A percentile compares a stretch with the other conserved stretches of the same genome.
Evolutionary conservation across 1,140 invertebrate species (phyloP).

Genomic region (Neodiprion virginianus): DNA sequence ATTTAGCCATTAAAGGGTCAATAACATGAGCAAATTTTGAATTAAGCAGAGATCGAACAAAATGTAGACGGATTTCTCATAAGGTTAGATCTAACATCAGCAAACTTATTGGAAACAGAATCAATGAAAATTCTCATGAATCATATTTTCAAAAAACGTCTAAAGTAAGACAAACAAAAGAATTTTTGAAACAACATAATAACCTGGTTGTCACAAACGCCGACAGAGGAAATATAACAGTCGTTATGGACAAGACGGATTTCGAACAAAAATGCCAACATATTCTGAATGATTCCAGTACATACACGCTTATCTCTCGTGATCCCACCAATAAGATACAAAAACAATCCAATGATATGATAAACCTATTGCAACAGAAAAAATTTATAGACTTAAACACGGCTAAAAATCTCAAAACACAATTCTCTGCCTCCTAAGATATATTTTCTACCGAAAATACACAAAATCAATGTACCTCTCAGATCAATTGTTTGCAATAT

Average conservation of each 20-base stretch:
- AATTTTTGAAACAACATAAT: not conserved
- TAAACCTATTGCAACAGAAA: not conserved
- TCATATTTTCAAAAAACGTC: no score
- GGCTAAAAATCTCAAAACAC: not conserved
- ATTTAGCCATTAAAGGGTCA: no score
- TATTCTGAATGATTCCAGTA: not conserved
- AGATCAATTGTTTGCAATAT: not conserved
- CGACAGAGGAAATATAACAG: not conserved
- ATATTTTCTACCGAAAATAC: not conserved
- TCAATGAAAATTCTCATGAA: no score
- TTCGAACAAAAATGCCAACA: not conserved
- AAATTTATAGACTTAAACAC: not conserved
- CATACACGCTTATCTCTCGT: not conserved
- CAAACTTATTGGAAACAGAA: no score
- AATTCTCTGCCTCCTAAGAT: not conserved
- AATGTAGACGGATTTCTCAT: no score
- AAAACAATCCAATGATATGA: not conserved
- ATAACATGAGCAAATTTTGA: no score
- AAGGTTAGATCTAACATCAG: no score
- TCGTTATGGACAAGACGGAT: not conserved
- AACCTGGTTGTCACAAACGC: not conserved
- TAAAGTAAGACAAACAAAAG: no score
- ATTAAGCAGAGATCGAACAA: no score
- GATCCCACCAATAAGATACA: not conserved
- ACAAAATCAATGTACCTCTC: not conserved